Base-by-base conservation (phyloP, 2,888 invertebrate species). In the Phyllotreta striolata region DNA sequence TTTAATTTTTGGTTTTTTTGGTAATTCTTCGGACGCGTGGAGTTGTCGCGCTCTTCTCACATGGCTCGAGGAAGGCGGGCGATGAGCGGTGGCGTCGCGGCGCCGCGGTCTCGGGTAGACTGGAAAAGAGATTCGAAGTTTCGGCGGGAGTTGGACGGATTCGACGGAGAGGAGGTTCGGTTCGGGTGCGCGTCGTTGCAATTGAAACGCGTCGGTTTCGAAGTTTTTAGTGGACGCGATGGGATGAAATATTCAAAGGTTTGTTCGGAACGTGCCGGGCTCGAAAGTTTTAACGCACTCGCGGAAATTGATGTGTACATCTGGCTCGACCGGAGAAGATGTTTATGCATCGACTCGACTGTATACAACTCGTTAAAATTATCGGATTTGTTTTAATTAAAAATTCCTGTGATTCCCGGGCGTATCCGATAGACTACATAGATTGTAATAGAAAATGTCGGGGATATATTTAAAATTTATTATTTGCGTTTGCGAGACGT, bases 11-110 rank as follows among this genome's bases (percentile, higher is more conserved):
- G 12, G 12, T 47, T 14, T 47, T 12, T 10, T 47, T 47, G 6
- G 1, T 1, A 24, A 14, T 44, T 24, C 43, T 3, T 6, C 46
- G 38, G 40, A 24, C 10, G 38, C 37, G 46, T 46, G 49, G 43
- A 39, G 10, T 55, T 39, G 51, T 41, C 37, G 41, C 39, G 47
- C n/a, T 47, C 47, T 47, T 34, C 34, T 62, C 58, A 62, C 67
- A 64, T 67, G 63, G 67, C n/a, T n/a, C 64, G 64, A 14, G 37
- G 9, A 10, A 51, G 10, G 44, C 34, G 47, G 49, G 55, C 13
- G 39, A 41, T 60, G 59, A 52, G 43, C 46, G 40, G 40, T 59
- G 34, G 41, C 49, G 55, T 60, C 35, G 10, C 59, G 35, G 38
- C 44, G 40, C 60, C 54, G 44, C 43, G 44, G 51, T 47, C 55